Evolutionary conservation across 2,888 invertebrate genomes (phyloP).

Genomic region (Resseliella maxima): DNA sequence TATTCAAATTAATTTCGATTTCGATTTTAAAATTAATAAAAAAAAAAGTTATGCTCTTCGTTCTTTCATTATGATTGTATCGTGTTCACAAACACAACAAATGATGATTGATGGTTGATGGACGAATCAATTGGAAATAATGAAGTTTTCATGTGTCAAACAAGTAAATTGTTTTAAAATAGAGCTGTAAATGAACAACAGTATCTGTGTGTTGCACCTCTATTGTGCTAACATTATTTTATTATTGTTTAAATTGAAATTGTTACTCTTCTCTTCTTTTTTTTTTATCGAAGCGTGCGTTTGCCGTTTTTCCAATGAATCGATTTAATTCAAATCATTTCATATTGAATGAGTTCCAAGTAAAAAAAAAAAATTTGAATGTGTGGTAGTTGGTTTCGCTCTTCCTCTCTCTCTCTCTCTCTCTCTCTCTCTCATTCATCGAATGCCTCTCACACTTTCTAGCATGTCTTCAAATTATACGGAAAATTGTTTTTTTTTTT

Average conservation of each 20-base stretch:
- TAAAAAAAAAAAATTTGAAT: not conserved
- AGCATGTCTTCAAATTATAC: not conserved
- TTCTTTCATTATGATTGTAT: not conserved
- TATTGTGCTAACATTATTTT: constrained; percentile 3
- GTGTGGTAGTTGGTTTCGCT: no score
- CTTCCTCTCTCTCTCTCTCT: no score
- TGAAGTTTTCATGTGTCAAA: constrained; percentile 42
- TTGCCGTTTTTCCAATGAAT: not conserved
- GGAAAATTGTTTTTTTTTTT: not conserved
- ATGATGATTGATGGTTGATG: constrained; percentile 34
- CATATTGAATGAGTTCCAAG: not conserved
- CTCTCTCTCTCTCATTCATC: no score
- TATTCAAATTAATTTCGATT: not conserved
- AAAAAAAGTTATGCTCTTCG: not conserved
- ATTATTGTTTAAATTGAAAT: constrained; percentile 5
- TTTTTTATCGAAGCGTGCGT: not conserved
- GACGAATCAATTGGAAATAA: constrained; percentile 22
- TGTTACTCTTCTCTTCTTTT: not conserved
- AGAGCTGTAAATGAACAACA: not conserved
- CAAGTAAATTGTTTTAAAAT: not conserved
- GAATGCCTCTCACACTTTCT: no score
- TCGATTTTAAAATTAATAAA: no score
- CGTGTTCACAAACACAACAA: not conserved
- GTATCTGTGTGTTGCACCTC: not conserved
- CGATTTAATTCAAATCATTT: constrained; percentile 15